Conservation (phyloP, 53 echinoderm and acorn worm genomes). For the Stichopus horrens region DNA sequence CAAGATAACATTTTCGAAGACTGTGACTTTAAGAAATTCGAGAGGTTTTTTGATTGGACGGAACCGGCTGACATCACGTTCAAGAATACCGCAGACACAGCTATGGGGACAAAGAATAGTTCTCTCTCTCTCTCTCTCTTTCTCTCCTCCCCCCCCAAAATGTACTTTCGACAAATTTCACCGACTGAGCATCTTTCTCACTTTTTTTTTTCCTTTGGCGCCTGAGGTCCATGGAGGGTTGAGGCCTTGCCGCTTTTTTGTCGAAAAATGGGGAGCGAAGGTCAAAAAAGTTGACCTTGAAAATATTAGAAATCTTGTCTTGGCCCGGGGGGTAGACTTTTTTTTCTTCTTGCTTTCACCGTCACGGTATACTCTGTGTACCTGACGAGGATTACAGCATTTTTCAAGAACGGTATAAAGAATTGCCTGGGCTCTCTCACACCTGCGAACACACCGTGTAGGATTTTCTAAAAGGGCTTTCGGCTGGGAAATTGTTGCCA, state of each 20-base stretch:
- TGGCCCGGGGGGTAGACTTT: slow-evolving; percentile 4
- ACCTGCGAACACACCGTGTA: slow-evolving; percentile 6
- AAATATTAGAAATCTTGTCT: slow-evolving; percentile 41
- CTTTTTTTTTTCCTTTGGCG: neutral
- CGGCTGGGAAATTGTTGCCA: slow-evolving; percentile 10
- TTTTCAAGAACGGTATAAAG: neutral
- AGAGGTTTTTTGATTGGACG: slow-evolving; percentile 34
- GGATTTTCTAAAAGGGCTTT: neutral
- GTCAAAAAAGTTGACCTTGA: slow-evolving; percentile 41
- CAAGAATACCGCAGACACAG: slow-evolving; percentile 20
- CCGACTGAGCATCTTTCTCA: neutral
- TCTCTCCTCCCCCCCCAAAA: slow-evolving; percentile 25
- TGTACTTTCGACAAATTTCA: slow-evolving; percentile 15
- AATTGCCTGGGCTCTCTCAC: neutral
- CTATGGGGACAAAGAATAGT: slow-evolving; percentile 21
- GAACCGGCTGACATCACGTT: slow-evolving; percentile 14
- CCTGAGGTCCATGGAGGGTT: slow-evolving; percentile 34
- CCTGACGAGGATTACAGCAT: slow-evolving; percentile 32
- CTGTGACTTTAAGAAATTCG: slow-evolving; percentile 37
- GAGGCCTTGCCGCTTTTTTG: slow-evolving; percentile 19
- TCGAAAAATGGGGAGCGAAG: slow-evolving; percentile 32
- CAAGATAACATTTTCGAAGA: neutral
- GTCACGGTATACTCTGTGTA: slow-evolving; percentile 36
- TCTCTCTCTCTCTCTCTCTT: slow-evolving; percentile 15
- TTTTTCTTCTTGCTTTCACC: neutral